phyloP scores from a whole-genome alignment of 2,888 invertebrate genomes.

The Lycocerus yunnanus region DNA sequence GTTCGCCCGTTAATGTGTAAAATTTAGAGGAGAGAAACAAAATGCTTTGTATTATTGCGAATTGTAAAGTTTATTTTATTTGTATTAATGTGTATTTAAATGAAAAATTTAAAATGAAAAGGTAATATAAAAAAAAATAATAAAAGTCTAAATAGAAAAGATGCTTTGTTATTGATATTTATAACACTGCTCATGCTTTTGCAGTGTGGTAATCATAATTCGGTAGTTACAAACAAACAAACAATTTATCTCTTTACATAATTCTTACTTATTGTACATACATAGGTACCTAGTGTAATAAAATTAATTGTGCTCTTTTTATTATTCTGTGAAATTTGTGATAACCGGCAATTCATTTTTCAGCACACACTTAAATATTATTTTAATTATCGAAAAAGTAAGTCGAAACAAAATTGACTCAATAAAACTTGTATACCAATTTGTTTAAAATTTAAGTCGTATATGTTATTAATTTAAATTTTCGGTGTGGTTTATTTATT shows the following conservation, averaged over 20 bases:
- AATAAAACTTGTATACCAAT: neutral
- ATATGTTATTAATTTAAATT: neutral
- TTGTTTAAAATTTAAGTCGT: neutral
- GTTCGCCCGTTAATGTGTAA: neutral
- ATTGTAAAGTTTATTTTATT: neutral
- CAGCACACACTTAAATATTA: constrained; percentile 10
- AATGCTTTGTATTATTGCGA: neutral
- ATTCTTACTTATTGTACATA: constrained; percentile 43
- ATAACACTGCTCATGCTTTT: constrained; percentile 40
- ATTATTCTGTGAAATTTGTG: constrained; percentile 28
- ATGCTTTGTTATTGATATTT: constrained; percentile 25
- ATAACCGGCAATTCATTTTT: constrained; percentile 21
- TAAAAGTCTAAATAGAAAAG: neutral
- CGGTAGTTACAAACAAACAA: constrained; percentile 32
- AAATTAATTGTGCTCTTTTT: constrained; percentile 42
- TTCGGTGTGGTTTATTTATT: neutral
- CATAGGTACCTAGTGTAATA: constrained; percentile 44
- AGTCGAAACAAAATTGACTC: neutral
- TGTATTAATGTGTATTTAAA: constrained; percentile 1
- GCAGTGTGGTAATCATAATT: constrained; percentile 41
- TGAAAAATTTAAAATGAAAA: neutral
- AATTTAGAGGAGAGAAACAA: neutral
- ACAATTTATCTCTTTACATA: constrained; percentile 43
- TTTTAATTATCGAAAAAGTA: neutral
- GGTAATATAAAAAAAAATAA: constrained; percentile 10